A percentile compares a stretch with the other conserved stretches of the same genome.
Evolutionary conservation across 23 tunicate species (phyloP).

Genomic region (Diplosoma virens): DNA sequence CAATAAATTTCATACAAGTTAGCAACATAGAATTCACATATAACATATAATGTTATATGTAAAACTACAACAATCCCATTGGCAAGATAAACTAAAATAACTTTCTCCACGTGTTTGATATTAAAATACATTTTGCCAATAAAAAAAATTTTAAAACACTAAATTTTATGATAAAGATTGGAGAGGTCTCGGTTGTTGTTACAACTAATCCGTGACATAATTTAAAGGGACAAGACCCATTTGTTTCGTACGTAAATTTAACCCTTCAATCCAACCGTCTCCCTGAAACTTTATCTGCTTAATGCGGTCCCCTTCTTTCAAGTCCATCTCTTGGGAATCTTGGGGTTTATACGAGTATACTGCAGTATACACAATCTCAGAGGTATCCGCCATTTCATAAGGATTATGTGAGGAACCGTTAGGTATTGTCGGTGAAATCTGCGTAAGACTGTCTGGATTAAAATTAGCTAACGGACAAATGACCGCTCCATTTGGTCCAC

Average conservation of each 20-base stretch:
- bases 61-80: too few species aligned
- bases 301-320: conserved; percentile 29
- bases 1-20: too few species aligned
- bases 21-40: too few species aligned
- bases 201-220: conserved; percentile 10
- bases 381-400: conserved; percentile 24
- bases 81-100: too few species aligned
- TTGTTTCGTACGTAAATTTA: conserved; percentile 27
- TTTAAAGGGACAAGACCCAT: conserved; percentile 32
- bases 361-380: conserved; percentile 7
- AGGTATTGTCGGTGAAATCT: not conserved
- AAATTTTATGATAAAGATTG: too few species aligned
- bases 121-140: too few species aligned
- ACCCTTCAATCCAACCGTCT: conserved; percentile 43
- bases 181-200: too few species aligned
- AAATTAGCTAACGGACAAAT: not conserved
- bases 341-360: conserved; percentile 31
- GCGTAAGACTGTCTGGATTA: not conserved
- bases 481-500: conserved; percentile 8
- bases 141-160: too few species aligned
- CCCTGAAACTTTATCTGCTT: not conserved
- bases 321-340: conserved; percentile 26
- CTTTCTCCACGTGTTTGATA: too few species aligned
- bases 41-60: too few species aligned
- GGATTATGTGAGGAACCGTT: conserved; percentile 1